phyloP scores from a whole-genome alignment of 2,888 invertebrate genomes.

The Eristalis arbustorum region DNA sequence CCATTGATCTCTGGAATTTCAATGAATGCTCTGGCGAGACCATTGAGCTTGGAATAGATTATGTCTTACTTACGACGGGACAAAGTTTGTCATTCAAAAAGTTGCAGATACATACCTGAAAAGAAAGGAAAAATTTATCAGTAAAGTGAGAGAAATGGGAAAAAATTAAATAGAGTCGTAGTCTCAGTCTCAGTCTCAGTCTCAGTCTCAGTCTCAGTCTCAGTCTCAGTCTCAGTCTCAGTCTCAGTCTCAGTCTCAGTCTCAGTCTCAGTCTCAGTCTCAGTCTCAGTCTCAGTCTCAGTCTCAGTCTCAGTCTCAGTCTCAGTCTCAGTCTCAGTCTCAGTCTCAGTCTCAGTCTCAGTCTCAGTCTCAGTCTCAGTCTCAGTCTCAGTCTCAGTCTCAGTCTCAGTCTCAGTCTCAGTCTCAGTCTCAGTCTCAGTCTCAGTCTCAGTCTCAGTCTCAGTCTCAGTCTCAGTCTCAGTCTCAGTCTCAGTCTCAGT shows the following conservation, averaged over 20 bases:
- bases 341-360: not conserved
- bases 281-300: not conserved
- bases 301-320: not conserved
- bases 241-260: not conserved
- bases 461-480: not conserved
- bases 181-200: not conserved
- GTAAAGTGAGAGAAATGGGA: not conserved
- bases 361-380: not conserved
- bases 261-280: not conserved
- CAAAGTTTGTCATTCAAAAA: not conserved
- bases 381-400: not conserved
- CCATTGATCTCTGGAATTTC: conserved; percentile 31
- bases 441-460: not conserved
- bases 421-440: not conserved
- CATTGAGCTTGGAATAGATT: not conserved
- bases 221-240: not conserved
- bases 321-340: not conserved
- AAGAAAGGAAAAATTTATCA: not conserved
- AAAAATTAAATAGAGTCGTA: not conserved
- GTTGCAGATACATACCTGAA: not conserved
- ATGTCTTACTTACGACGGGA: not conserved
- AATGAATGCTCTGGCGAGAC: conserved; percentile 18
- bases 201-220: not conserved
- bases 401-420: not conserved
- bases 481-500: not conserved